These are phyloP conservation scores for Psilanteris sp. DNA, from an alignment of 1,140 invertebrate genomes.

Conservation along the genomic window DNA sequence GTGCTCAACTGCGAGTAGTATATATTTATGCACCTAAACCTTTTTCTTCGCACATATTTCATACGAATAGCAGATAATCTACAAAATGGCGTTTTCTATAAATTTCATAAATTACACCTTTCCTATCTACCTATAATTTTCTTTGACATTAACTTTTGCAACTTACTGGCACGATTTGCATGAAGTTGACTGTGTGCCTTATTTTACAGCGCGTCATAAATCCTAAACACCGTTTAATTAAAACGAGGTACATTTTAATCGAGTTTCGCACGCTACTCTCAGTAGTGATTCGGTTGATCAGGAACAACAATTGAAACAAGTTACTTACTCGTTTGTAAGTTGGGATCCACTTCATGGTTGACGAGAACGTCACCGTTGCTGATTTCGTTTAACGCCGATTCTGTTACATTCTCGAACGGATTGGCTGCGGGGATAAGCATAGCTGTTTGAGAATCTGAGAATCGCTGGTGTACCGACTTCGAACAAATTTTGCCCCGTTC, in stretches of 20 bases:
- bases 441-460: constrained; percentile 50
- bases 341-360: constrained; percentile 81
- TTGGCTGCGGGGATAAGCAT: constrained; percentile 68
- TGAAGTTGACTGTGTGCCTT: no score
- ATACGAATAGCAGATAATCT: no score
- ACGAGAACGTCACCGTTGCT: constrained; percentile 80
- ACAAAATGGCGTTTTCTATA: no score
- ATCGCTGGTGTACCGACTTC: constrained; percentile 12
- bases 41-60: no score
- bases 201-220: neutral
- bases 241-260: constrained; percentile 28
- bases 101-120: no score
- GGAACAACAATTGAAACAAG: constrained; percentile 54
- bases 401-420: constrained; percentile 82
- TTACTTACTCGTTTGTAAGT: constrained; percentile 83
- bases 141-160: no score
- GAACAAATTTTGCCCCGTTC: constrained; percentile 48
- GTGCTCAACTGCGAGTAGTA: no score
- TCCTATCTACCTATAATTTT: no score
- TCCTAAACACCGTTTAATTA: constrained; percentile 20
- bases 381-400: constrained; percentile 81
- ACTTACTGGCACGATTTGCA: no score
- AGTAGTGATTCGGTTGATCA: constrained; percentile 20
- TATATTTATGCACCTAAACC: no score
- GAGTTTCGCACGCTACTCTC: constrained; percentile 20